These are phyloP conservation scores for Danionella dracula DNA, from an alignment of 2,797 vertebrate species.

Conservation along the genomic window DNA sequence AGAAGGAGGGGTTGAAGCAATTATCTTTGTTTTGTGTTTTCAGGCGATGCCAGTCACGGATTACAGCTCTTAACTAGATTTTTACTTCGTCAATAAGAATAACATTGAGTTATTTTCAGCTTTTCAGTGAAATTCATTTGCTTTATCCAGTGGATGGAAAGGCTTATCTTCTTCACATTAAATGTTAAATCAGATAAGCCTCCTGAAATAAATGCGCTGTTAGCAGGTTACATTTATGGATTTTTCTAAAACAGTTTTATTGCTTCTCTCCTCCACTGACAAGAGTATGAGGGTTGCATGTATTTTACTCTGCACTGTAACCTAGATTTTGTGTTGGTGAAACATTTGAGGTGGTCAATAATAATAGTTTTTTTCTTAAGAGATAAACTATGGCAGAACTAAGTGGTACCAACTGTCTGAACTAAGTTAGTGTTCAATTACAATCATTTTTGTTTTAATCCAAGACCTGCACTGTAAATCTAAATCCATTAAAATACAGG, in stretches of 20 bases:
- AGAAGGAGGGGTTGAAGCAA: not conserved
- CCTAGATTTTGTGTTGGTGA: not conserved
- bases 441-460: too few relatives aligned
- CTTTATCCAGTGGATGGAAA: constrained; percentile 9
- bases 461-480: too few relatives aligned
- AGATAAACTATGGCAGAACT: too few relatives aligned
- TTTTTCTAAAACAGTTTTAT: constrained; percentile 27
- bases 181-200: constrained; percentile 31
- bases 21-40: not conserved
- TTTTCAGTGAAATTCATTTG: constrained; percentile 21
- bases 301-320: not conserved
- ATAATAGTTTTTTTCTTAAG: too few relatives aligned
- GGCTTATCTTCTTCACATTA: constrained; percentile 29
- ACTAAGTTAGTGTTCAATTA: too few relatives aligned
- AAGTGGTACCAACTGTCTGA: too few relatives aligned
- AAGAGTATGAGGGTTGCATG: not conserved
- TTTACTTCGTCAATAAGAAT: constrained; percentile 24
- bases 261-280: not conserved
- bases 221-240: constrained; percentile 18
- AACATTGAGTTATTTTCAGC: constrained; percentile 23
- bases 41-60: not conserved
- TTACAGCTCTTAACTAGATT: constrained; percentile 24
- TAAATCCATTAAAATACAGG: too few relatives aligned
- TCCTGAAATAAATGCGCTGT: constrained; percentile 20
- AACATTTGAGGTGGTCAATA: too few relatives aligned